Base-by-base conservation (phyloP, 1,140 invertebrate genomes). In the Heterodera schachtii region DNA sequence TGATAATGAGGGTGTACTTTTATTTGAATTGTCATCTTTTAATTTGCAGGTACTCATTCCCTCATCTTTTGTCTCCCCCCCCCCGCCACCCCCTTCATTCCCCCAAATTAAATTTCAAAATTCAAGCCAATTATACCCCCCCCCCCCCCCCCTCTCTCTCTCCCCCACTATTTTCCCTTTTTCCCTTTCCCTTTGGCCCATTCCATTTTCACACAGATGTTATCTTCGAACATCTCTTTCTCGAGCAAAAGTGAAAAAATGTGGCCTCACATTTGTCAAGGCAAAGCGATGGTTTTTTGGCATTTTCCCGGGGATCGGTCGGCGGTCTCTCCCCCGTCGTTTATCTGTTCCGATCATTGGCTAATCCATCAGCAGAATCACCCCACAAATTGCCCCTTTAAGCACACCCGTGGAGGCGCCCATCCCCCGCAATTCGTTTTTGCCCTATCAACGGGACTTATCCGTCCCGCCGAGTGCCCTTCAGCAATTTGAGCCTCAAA, bases 201-300 rank as follows among this genome's bases (percentile, higher is more conserved):
- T 52, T 11, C 49, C 49, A 60, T 64, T 64, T 64, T 64, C 49
- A 64, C 57, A 64, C 57, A 64, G 57, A 64, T 64, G 57, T 64
- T 64, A 5, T 19, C 57, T 64, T 64, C 57, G 57, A 64, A 64
- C 57, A 19, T 19, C 57, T 4, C 16, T 19, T 64, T 19, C 4
- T 5, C 11, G 16, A 64, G 13, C 13, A 16, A 64, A 64, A 64
- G 19, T 13, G 11, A 19, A 64, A 64, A 64, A 64, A 64, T 64
- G 57, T 64, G 57, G 57, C 57, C 57, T 64, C 13, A 64, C 57
- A 64, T 64, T 64, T 64, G 11, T 64, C 3, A 64, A 64, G 1
- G 16, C 52, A 52, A 16, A 52, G 16, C 52, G 52, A 31, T 31
- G 49, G 49, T 52, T 52, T 19, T 64, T 64, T 19, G 57, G 11